These are phyloP conservation scores for Caenorhabditis sulstoni DNA, from an alignment of 2,888 invertebrate genomes.

Conservation along the genomic window DNA sequence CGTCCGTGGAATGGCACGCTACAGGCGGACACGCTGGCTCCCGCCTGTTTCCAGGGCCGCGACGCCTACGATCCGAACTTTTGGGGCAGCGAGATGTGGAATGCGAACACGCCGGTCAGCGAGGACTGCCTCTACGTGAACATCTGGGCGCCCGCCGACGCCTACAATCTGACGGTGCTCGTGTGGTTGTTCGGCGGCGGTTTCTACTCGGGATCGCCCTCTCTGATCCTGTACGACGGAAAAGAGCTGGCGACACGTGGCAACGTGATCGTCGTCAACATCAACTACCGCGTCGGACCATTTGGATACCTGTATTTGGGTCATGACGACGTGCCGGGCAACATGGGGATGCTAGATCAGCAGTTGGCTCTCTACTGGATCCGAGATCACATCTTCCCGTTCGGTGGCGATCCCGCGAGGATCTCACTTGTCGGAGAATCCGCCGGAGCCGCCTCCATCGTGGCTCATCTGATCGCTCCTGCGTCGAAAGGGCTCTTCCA, in stretches of 20 bases:
- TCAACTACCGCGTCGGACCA: constrained; percentile 87
- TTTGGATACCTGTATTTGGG: constrained; percentile 93
- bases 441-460: constrained; percentile 89
- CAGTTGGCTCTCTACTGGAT: constrained; percentile 94
- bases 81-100: constrained; percentile 92
- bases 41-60: constrained; percentile 76
- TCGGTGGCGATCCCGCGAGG: constrained; percentile 89
- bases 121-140: constrained; percentile 97
- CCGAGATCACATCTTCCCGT: constrained; percentile 90
- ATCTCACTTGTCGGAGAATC: constrained; percentile 96
- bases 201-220: constrained; percentile 82
- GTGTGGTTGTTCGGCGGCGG: constrained; percentile 81
- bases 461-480: constrained; percentile 88
- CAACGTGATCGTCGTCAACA: constrained; percentile 93
- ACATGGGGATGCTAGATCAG: constrained; percentile 95
- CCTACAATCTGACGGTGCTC: constrained; percentile 77
- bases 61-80: constrained; percentile 74
- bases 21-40: constrained; percentile 63
- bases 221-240: constrained; percentile 82
- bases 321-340: constrained; percentile 88
- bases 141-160: constrained; percentile 87
- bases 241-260: constrained; percentile 86
- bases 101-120: constrained; percentile 91
- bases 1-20: constrained; percentile 73
- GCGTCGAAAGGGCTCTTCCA: constrained; percentile 82